These are phyloP conservation scores for Cylloceria caligata DNA, from an alignment of 2,888 invertebrate species.

Conservation along the genomic window DNA sequence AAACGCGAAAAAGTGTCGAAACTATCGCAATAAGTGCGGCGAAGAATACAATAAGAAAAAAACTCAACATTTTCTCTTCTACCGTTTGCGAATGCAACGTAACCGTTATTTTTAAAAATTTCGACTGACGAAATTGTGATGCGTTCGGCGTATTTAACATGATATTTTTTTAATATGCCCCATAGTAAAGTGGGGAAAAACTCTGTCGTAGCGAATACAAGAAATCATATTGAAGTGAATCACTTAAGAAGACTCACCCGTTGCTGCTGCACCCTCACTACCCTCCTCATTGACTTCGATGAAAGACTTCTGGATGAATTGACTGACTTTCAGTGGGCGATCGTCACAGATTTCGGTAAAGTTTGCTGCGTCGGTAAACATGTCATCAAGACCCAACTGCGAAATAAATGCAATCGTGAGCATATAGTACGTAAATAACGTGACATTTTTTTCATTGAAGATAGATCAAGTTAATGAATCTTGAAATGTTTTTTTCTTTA, in stretches of 20 bases:
- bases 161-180: background rate
- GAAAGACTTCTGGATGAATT: constrained; percentile 93
- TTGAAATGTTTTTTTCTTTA: too few relatives aligned
- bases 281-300: constrained; percentile 96
- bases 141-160: background rate
- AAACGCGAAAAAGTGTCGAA: too few relatives aligned
- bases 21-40: too few relatives aligned
- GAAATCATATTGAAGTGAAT: constrained; percentile 30
- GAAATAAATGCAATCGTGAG: constrained; percentile 70
- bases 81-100: too few relatives aligned
- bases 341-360: constrained; percentile 88
- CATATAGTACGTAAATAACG: background rate
- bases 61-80: too few relatives aligned
- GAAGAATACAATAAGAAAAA: too few relatives aligned
- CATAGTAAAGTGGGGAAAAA: constrained; percentile 45
- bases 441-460: background rate
- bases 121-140: background rate
- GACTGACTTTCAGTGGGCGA: constrained; percentile 87
- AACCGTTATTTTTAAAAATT: too few relatives aligned
- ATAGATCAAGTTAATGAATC: background rate
- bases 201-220: constrained; percentile 20
- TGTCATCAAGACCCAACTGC: constrained; percentile 90
- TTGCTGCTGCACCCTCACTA: constrained; percentile 93
- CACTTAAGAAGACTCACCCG: constrained; percentile 87
- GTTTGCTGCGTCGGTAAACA: constrained; percentile 88